Evolutionary conservation across 2,113 vertebrate genomes (phyloP), one percentile per base, ranked within the genome.

Genomic region (Istiophorus platypterus): DNA sequence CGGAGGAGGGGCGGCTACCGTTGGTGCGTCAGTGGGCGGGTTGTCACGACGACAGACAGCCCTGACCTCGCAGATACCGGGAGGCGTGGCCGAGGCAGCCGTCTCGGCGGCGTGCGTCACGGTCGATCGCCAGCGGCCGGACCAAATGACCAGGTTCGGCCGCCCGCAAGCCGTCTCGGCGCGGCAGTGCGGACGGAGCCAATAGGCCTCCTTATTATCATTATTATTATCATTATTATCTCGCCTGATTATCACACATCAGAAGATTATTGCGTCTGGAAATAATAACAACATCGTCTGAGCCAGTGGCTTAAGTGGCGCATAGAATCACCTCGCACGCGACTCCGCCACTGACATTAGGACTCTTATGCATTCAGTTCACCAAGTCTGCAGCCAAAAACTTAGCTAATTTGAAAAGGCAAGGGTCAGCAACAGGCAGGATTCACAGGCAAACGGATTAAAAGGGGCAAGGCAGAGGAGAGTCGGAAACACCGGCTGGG

Each of bases 31-130:
- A 76, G 54, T 66, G 26, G 22, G n/a, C 14, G 67, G 47, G 79
- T 57, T 81, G 84, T 80, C 76, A 88, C n/a, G 22, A 52, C 34
- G 24, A 84, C n/a, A 9, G 39, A 45, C 80, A 52, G 27, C 9
- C 85, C 42, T 76, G 59, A 81, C 78, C 79, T 76, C 59, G 17
- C 34, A 42, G 42, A 3, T 72, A 71, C 66, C 18, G 49, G 24
- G 54, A 63, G 69, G 58, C 47, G 41, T 54, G n/a, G 78, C 66
- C 74, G 52, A 63, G 49, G 42, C 79, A 67, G 63, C 71, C 58
- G 82, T 67, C 18, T 9, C 45, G 11, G 72, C 14, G 5, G 29
- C n/a, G n/a, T 51, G 79, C 58, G 49, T 81, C 76, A 24, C n/a
- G 47, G 76, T 72, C 66, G 56, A 80, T 76, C 49, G 41, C 7